These are phyloP conservation scores for Sitophilus oryzae DNA, from an alignment of 1,140 invertebrate species.

Conservation along the genomic window DNA sequence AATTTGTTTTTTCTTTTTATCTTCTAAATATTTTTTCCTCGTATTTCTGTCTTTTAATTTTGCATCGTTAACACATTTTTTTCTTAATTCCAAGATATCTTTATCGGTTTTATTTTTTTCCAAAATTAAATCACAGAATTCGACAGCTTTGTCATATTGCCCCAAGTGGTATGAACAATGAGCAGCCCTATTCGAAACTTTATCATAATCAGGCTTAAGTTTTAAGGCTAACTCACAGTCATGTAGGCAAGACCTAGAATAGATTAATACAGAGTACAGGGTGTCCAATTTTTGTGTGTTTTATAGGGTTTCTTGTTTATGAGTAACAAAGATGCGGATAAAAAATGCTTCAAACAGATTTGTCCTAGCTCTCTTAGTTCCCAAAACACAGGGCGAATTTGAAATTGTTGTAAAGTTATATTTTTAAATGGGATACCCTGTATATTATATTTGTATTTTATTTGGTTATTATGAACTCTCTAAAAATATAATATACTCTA, in stretches of 20 bases:
- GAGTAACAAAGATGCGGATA: too few relatives aligned
- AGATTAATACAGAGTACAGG: slow-evolving; percentile 32
- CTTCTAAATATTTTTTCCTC: slow-evolving; percentile 51
- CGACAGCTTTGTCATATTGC: slow-evolving; percentile 65
- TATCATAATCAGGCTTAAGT: slow-evolving; percentile 71
- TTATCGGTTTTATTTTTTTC: slow-evolving; percentile 51
- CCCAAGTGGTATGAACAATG: slow-evolving; percentile 64
- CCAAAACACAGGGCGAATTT: too few relatives aligned
- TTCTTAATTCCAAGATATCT: slow-evolving; percentile 53
- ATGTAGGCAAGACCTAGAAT: slow-evolving; percentile 58
- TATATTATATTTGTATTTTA: too few relatives aligned
- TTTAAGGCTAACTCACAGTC: slow-evolving; percentile 74
- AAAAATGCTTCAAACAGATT: too few relatives aligned
- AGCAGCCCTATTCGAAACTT: slow-evolving; percentile 70
- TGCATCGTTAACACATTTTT: slow-evolving; percentile 54
- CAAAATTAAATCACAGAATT: slow-evolving; percentile 69
- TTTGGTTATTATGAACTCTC: too few relatives aligned
- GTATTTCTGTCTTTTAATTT: slow-evolving; percentile 55
- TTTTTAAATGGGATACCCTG: too few relatives aligned
- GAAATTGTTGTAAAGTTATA: too few relatives aligned
- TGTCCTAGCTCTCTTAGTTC: too few relatives aligned
- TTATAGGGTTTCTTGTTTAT: too few relatives aligned
- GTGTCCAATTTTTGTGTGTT: too few relatives aligned
- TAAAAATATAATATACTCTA: too few relatives aligned
- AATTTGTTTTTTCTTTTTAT: slow-evolving; percentile 52